A percentile compares a stretch with the other conserved stretches of the same genome.
phyloP scores from a whole-genome alignment of 2,888 invertebrate species.

The Eupeodes latifasciatus region DNA sequence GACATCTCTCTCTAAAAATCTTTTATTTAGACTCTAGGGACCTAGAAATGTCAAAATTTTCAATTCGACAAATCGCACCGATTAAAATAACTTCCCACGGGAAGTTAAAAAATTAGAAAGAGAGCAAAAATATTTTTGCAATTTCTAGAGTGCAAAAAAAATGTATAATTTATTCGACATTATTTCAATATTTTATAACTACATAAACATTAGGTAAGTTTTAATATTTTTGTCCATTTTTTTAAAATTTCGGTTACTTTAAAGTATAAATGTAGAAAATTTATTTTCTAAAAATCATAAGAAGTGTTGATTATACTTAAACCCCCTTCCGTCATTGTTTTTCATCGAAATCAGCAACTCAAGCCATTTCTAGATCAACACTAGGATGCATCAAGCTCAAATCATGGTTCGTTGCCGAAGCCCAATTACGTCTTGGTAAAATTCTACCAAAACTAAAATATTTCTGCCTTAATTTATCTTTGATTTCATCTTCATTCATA shows the following conservation, averaged over 20 bases:
- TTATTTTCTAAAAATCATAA: conserved; percentile 27
- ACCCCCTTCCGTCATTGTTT: neutral
- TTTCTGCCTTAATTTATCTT: conserved; percentile 82
- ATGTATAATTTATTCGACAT: conserved; percentile 13
- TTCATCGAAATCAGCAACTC: conserved; percentile 15
- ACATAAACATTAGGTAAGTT: neutral
- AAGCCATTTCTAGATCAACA: conserved; percentile 44
- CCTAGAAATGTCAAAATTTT: no score
- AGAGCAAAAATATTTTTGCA: neutral
- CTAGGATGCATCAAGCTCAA: conserved; percentile 58
- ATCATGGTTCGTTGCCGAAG: conserved; percentile 81
- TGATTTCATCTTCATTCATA: conserved; percentile 84
- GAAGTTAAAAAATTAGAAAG: neutral
- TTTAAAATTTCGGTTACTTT: neutral
- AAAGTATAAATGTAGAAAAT: conserved; percentile 72
- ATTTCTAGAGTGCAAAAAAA: conserved; percentile 28
- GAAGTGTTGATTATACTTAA: no score
- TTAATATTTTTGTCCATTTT: neutral
- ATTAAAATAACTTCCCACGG: no score
- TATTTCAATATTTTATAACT: no score
- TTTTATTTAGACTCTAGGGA: no score
- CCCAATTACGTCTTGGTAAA: conserved; percentile 82
- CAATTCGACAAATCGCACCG: no score
- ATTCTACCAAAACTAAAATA: conserved; percentile 83
- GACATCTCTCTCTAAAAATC: no score